Base-by-base conservation (phyloP, 2,888 invertebrate species). In the Melangyna quadrimaculata region DNA sequence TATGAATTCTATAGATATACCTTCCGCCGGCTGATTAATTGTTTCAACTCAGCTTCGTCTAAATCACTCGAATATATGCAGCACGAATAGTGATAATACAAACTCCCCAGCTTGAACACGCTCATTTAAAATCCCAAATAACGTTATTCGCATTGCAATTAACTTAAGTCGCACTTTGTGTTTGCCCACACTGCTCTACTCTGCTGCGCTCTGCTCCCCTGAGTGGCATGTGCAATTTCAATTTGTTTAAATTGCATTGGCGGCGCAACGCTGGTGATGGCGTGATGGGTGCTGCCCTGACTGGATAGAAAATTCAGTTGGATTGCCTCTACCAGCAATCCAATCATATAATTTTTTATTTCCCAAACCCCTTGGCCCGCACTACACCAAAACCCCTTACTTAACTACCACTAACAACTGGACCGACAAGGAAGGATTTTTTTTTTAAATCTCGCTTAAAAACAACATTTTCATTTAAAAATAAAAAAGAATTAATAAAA, bases 201-300 rank as follows among this genome's bases (percentile, higher is more conserved):
- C 22, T 51, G 37, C 51, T 61, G 22, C 19, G 57, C 53, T 32
- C 8, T 17, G 9, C 48, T 59, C 51, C 67, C 67, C 51, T 67
- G 61, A 79, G 69, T 79, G 79, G 79, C 53, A 61, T 69, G 73
- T 79, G 67, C 79, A 79, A 69, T 79, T 69, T 79, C 73, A 73
- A 79, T 69, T 69, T 73, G 73, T 61, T 73, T 59, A 59, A 32
- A 72, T 57, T 35, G 71, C 70, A 45, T 71, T 71, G 55, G 63
- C 65, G 65, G 65, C 14, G 8, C 19, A 32, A 35, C 3, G 7
- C 12, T 6, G 48, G 19, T n/a, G n/a, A n/a, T n/a, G n/a, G n/a
- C n/a, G 29, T 7, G 12, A 29, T 29, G 29, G 55, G 55, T 29
- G 53, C 48, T 40, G 17, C 1, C 7, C 3, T 22, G 10, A 22